These are phyloP conservation scores for Drusus annulatus DNA, from an alignment of 1,140 invertebrate genomes.

Conservation along the genomic window DNA sequence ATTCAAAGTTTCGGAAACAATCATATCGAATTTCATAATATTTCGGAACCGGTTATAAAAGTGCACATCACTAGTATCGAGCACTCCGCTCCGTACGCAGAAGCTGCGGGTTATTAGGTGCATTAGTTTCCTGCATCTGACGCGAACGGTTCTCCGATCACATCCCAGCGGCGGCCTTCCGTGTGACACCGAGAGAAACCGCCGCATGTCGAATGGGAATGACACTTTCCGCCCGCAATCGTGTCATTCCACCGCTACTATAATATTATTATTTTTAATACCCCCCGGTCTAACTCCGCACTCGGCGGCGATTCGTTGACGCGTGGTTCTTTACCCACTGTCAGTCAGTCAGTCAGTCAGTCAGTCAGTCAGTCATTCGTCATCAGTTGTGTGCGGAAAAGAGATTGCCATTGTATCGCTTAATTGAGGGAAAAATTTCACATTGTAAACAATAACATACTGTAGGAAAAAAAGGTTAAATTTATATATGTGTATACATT, in stretches of 20 bases:
- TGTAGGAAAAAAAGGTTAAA: background rate
- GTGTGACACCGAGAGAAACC: background rate
- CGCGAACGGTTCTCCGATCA: background rate
- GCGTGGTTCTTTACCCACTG: background rate
- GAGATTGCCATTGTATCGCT: background rate
- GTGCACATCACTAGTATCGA: no score
- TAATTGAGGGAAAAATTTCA: slow-evolving; percentile 2
- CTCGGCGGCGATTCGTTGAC: background rate
- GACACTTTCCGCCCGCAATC: background rate
- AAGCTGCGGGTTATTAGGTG: no score
- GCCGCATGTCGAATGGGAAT: background rate
- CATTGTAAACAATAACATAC: background rate
- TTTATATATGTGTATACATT: background rate
- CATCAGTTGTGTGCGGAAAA: background rate
- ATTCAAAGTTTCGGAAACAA: no score
- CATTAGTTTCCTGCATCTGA: background rate
- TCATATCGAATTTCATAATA: no score
- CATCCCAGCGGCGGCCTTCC: background rate
- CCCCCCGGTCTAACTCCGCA: background rate
- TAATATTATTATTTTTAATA: background rate
- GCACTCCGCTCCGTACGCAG: no score
- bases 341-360: background rate
- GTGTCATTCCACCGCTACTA: background rate
- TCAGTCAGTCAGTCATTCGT: background rate
- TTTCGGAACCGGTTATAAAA: no score